These are phyloP conservation scores for Anthopleura xanthogrammica DNA, from an alignment of 92 coral and sea anemone species.

Conservation along the genomic window DNA sequence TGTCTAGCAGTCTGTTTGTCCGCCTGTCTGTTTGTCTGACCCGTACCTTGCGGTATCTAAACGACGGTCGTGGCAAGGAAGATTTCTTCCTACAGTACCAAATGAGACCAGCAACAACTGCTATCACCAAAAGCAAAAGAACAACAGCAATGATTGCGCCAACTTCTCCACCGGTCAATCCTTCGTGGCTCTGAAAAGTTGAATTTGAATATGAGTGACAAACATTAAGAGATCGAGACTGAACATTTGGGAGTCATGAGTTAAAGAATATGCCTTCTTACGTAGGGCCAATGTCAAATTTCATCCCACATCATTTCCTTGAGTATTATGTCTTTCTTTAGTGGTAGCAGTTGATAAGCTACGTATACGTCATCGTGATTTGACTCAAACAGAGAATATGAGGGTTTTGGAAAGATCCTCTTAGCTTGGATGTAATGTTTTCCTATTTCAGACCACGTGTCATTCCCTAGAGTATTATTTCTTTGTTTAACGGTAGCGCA, in stretches of 20 bases:
- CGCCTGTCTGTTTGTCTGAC: background rate
- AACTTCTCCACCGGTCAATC: slow-evolving; percentile 18
- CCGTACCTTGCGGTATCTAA: slow-evolving; percentile 33
- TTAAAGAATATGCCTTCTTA: background rate
- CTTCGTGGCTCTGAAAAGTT: background rate
- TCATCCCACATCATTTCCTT: no score
- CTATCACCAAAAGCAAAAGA: background rate
- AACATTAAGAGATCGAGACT: no score
- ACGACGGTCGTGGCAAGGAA: background rate
- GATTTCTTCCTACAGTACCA: slow-evolving; percentile 22
- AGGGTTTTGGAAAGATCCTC: no score
- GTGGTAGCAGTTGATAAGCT: background rate
- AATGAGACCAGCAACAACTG: slow-evolving; percentile 10
- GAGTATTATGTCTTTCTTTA: no score
- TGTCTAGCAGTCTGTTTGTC: background rate
- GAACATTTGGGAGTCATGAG: no score
- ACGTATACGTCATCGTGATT: background rate
- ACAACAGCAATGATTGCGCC: slow-evolving; percentile 8
- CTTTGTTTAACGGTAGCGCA: no score
- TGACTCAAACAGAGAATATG: no score
- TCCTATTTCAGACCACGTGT: no score
- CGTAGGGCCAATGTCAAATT: no score
- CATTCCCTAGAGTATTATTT: no score
- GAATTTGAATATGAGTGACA: background rate
- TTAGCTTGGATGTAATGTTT: background rate